Percentiles rank a stretch among this genome's conserved stretches.
Conservation (phyloP, 2,888 invertebrate genomes). For the Heteromyza rotundicornis region DNA sequence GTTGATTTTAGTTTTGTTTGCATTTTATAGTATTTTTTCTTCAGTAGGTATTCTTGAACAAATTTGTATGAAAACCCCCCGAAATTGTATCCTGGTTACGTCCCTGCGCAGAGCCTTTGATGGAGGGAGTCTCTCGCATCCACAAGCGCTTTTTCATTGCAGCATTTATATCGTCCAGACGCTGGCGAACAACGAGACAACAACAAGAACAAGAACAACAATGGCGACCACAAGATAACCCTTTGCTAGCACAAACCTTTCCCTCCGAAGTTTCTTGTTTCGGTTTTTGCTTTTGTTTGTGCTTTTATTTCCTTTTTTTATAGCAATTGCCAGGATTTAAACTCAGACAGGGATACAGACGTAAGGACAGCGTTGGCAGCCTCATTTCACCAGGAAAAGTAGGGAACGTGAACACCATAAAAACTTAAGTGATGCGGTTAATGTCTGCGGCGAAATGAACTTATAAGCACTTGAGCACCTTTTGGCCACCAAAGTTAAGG, state of each 20-base stretch:
- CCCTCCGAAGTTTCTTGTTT: background rate
- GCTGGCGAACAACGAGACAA: background rate
- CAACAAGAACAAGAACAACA: background rate
- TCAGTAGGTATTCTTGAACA: too few species aligned
- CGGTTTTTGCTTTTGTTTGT: background rate
- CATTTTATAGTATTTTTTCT: too few species aligned
- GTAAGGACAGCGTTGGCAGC: background rate
- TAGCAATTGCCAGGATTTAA: too few species aligned
- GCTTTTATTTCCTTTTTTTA: background rate
- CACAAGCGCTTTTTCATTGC: background rate
- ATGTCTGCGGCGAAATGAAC: constrained; percentile 1
- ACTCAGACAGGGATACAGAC: background rate
- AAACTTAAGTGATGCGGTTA: background rate
- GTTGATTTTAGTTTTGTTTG: too few species aligned
- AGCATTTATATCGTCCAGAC: background rate
- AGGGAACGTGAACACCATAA: background rate
- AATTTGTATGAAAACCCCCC: too few species aligned
- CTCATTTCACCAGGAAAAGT: background rate
- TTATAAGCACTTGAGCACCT: too few species aligned
- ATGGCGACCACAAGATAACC: background rate
- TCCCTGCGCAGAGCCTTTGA: too few species aligned
- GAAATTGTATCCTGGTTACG: too few species aligned
- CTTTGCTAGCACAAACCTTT: background rate
- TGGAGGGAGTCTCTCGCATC: background rate
- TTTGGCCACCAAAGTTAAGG: too few species aligned